Evolutionary conservation across 2,797 vertebrate genomes (phyloP).

Genomic region (Babyrousa celebensis): DNA sequence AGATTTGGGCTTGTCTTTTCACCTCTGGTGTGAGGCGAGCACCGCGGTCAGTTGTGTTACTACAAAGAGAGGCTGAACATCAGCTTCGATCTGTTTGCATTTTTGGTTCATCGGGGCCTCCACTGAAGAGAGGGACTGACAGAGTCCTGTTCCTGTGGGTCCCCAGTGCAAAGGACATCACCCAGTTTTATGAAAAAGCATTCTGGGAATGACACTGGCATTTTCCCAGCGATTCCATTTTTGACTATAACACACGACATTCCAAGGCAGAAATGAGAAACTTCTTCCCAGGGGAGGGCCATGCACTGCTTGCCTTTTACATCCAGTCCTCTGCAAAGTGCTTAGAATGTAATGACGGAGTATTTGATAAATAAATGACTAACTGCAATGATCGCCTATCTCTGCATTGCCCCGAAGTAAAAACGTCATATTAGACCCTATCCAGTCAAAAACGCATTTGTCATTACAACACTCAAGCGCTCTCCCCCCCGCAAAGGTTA

Average conservation of each 20-base stretch:
- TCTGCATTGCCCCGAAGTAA: neutral
- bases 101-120: neutral
- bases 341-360: neutral
- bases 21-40: neutral
- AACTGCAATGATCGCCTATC: neutral
- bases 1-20: neutral
- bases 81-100: too few relatives aligned
- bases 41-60: neutral
- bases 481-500: neutral
- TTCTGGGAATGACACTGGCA: neutral
- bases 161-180: neutral
- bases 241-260: neutral
- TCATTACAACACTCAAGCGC: constrained; percentile 1
- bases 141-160: neutral
- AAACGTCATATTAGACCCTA: neutral
- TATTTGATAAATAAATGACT: constrained; percentile 5
- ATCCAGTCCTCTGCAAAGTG: neutral
- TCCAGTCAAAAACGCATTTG: neutral
- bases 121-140: neutral
- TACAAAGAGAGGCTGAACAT: neutral
- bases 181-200: neutral
- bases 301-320: neutral
- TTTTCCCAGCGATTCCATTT: constrained; percentile 5
- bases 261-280: neutral
- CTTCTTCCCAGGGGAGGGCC: neutral